A percentile compares a stretch with the other conserved stretches of the same genome.
These are phyloP conservation scores for Xylophagus ater DNA, from an alignment of 2,888 invertebrate species.

Conservation along the genomic window DNA sequence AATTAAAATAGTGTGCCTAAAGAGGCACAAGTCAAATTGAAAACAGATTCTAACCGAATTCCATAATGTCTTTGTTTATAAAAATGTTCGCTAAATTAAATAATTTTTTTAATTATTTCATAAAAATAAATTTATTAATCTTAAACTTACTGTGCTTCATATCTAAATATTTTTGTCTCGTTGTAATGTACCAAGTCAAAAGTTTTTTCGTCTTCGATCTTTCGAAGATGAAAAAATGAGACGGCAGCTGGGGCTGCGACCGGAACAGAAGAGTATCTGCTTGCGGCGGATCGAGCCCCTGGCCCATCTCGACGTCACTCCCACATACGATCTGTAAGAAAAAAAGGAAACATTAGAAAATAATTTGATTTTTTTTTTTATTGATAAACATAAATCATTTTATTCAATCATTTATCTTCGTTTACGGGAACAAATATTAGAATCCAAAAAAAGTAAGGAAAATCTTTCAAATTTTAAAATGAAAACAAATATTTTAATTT, in stretches of 20 bases:
- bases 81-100: slow-evolving; percentile 29
- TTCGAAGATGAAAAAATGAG: slow-evolving; percentile 22
- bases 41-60: slow-evolving; percentile 32
- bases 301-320: slow-evolving; percentile 26
- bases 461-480: too few species aligned
- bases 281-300: slow-evolving; percentile 26
- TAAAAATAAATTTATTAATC: background rate
- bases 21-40: slow-evolving; percentile 24
- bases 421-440: too few species aligned
- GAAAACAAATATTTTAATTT: too few species aligned
- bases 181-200: slow-evolving; percentile 14
- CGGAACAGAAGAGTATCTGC: slow-evolving; percentile 23
- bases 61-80: slow-evolving; percentile 35
- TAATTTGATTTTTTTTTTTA: too few species aligned
- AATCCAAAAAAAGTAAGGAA: too few species aligned
- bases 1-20: slow-evolving; percentile 20
- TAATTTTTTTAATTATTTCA: slow-evolving; percentile 1
- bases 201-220: slow-evolving; percentile 18
- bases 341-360: slow-evolving; percentile 11
- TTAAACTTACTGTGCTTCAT: slow-evolving; percentile 19
- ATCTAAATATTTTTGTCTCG: slow-evolving; percentile 14
- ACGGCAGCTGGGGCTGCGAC: slow-evolving; percentile 24
- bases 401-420: too few species aligned
- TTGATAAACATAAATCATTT: too few species aligned
- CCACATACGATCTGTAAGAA: slow-evolving; percentile 24